Conservation (phyloP, 2,797 vertebrate species). For the Ctenosaura bakeri region DNA sequence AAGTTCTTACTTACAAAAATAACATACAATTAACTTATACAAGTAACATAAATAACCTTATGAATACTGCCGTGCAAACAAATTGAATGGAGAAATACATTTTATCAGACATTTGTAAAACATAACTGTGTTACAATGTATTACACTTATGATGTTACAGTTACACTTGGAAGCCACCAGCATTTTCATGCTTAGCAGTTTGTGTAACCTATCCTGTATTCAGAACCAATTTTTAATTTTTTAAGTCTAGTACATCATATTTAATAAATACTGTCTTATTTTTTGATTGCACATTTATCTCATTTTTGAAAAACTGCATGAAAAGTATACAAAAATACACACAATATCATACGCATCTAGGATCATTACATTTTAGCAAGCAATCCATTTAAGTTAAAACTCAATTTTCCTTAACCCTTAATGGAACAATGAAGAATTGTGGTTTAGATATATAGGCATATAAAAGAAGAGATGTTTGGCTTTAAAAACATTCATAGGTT, state of each 20-base stretch:
- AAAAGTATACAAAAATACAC: background rate
- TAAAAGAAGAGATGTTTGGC: no score
- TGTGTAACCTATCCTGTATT: background rate
- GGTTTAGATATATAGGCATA: no score
- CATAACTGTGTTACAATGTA: no score
- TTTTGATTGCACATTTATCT: background rate
- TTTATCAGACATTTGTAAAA: background rate
- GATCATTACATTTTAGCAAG: no score
- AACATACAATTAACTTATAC: no score
- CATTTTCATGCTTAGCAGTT: background rate
- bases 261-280: background rate
- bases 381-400: background rate
- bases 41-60: no score
- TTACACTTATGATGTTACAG: no score
- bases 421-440: no score
- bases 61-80: background rate
- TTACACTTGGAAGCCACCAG: no score
- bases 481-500: no score
- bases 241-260: background rate
- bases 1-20: no score
- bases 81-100: background rate
- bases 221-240: background rate
- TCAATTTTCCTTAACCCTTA: no score
- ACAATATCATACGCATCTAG: background rate
- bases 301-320: background rate